These are phyloP conservation scores for Tolypeutes matacus DNA, from an alignment of 2,797 vertebrate genomes.

Conservation along the genomic window DNA sequence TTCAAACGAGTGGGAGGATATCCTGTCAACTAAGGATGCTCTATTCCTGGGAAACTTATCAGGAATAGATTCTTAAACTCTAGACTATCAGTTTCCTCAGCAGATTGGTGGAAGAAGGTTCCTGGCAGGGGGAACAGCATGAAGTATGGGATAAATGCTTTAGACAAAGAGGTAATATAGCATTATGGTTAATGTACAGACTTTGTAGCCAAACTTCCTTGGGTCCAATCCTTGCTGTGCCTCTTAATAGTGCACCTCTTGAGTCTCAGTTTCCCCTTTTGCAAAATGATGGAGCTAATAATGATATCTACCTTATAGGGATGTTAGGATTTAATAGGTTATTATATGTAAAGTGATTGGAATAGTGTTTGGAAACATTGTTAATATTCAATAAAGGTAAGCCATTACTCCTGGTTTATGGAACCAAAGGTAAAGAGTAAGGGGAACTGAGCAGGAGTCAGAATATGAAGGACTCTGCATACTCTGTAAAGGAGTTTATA, in stretches of 20 bases:
- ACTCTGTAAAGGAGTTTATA: slow-evolving; percentile 21
- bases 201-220: slow-evolving; percentile 19
- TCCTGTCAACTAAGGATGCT: slow-evolving; percentile 11
- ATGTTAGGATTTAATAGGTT: slow-evolving; percentile 15
- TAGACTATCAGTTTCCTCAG: not conserved
- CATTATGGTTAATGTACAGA: not conserved
- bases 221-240: not conserved
- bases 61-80: not conserved
- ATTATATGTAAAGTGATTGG: not conserved
- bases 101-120: not conserved
- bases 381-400: slow-evolving; percentile 41
- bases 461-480: not conserved
- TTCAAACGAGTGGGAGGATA: not conserved
- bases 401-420: not conserved
- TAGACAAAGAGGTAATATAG: not conserved
- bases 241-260: not conserved
- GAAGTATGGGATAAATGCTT: not conserved
- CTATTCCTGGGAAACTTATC: not conserved
- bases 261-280: not conserved
- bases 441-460: not conserved
- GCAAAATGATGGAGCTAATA: too few relatives aligned
- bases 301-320: not conserved
- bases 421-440: slow-evolving; percentile 18
- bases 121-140: not conserved
- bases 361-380: not conserved